Evolutionary conservation across 2,113 vertebrate species (phyloP), one percentile per base, ranked within the genome.

Genomic region (Rhodinocichla rosea): DNA sequence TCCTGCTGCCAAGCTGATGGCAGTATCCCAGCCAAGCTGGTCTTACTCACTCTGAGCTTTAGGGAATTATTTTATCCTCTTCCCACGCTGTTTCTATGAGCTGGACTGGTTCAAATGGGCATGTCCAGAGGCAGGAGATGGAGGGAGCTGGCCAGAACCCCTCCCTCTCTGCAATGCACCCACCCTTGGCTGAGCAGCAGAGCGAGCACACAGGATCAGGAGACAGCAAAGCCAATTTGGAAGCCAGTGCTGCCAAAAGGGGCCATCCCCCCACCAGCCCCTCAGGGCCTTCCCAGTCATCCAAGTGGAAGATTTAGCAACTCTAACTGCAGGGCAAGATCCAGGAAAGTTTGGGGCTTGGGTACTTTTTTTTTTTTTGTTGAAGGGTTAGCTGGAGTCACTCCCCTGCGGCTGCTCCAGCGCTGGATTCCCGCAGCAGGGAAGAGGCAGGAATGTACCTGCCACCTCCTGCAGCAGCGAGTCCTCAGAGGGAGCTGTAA

Each of bases 381-480:
- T 26, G 7, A 77, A 69, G 87, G 92, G 90, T 83, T 62, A 87
- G 59, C 50, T 83, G 78, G 83, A 92, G 73, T 91, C 87, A 50
- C 28, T 79, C 69, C 91, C 95, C 90, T 10, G 65, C 42, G 30
- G 92, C 90, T 78, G 64, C 87, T 88, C 40, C 9, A 8, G 47
- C 0, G 21, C 73, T 15, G 83, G 81, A 91, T 94, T 87, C 95
- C 91, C 67, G 13, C 37, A 75, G 89, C 3, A 0, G 44, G 91
- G 84, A 84, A 89, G 92, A 85, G 92, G 88, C 95, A 93, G 94
- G 95, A 95, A 95, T 11, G 18, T 92, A 96, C 94, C 96, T 92
- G 94, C 94, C 83, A 73, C 86, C 88, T 91, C 95, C 94, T 89
- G 92, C 78, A 74, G 92, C 90, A 68, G 95, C 83, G 7, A 92